Conservation (phyloP, 2,113 vertebrate genomes). For the Coturnix japonica region DNA sequence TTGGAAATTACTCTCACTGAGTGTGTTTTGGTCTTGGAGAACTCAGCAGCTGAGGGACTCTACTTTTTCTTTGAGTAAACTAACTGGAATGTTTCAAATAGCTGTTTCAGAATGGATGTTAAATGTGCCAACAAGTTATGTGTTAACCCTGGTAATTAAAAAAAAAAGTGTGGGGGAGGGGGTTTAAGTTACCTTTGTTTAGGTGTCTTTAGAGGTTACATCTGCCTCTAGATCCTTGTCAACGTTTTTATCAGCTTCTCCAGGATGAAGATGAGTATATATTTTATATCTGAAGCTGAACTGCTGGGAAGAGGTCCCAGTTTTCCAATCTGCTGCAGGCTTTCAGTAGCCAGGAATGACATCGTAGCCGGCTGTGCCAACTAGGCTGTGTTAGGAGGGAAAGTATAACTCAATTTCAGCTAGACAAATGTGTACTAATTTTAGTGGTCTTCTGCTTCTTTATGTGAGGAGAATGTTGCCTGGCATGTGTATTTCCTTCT, state of each 20-base stretch:
- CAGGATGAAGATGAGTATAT: background rate
- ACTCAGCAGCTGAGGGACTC: too few relatives aligned
- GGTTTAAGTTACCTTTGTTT: background rate
- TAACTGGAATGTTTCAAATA: background rate
- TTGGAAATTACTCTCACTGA: background rate
- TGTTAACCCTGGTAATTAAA: background rate
- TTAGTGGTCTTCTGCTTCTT: background rate
- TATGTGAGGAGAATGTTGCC: background rate
- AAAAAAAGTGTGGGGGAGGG: background rate
- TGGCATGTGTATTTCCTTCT: background rate
- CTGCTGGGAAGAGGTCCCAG: background rate
- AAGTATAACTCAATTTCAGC: background rate
- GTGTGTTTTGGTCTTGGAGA: background rate
- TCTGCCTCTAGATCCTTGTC: background rate
- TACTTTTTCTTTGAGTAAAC: background rate
- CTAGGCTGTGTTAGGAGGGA: background rate
- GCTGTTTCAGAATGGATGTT: background rate
- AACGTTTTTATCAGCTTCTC: background rate
- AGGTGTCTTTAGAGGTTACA: background rate
- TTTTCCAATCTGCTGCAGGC: background rate
- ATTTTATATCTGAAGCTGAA: background rate
- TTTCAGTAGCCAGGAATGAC: background rate
- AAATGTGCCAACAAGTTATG: background rate
- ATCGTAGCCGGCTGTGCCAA: background rate
- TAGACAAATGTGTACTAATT: background rate